These are phyloP conservation scores for Drosophila pruinosa DNA, from an alignment of 1,140 invertebrate species.

Conservation along the genomic window DNA sequence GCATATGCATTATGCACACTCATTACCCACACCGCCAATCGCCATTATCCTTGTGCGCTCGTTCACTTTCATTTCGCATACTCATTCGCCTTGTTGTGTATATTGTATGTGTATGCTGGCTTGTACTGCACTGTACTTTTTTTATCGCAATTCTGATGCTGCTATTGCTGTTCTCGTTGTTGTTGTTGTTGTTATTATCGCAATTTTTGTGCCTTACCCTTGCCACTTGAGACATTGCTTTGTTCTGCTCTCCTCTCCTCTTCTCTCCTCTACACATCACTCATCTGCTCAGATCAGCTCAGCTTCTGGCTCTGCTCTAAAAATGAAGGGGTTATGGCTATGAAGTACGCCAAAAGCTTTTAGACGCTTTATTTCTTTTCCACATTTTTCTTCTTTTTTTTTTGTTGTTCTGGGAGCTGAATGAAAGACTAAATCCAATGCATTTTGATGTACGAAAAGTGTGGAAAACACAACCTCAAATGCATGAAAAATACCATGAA, in stretches of 20 bases:
- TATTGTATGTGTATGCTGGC: conserved; percentile 20
- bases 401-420: conserved; percentile 26
- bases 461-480: conserved; percentile 16
- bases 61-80: conserved; percentile 79
- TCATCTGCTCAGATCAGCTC: conserved; percentile 5
- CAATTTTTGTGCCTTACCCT: conserved; percentile 68
- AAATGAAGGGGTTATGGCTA: conserved; percentile 68
- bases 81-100: conserved; percentile 46
- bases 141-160: conserved; percentile 31
- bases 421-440: conserved; percentile 46
- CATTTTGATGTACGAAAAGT: conserved; percentile 43
- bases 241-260: conserved; percentile 49
- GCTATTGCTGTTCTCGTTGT: conserved; percentile 1
- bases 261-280: not conserved
- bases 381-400: conserved; percentile 5
- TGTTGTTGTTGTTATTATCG: conserved; percentile 51
- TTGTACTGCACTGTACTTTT: conserved; percentile 34
- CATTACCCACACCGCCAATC: conserved; percentile 58
- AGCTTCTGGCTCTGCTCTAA: conserved; percentile 18
- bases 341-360: conserved; percentile 65
- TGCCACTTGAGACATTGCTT: conserved; percentile 81
- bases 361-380: conserved; percentile 41
- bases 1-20: conserved; percentile 78
- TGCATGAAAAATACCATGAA: not conserved
- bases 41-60: conserved; percentile 78